Evolutionary conservation across 2,797 vertebrate species (phyloP).

Genomic region (Taeniopygia guttata): DNA sequence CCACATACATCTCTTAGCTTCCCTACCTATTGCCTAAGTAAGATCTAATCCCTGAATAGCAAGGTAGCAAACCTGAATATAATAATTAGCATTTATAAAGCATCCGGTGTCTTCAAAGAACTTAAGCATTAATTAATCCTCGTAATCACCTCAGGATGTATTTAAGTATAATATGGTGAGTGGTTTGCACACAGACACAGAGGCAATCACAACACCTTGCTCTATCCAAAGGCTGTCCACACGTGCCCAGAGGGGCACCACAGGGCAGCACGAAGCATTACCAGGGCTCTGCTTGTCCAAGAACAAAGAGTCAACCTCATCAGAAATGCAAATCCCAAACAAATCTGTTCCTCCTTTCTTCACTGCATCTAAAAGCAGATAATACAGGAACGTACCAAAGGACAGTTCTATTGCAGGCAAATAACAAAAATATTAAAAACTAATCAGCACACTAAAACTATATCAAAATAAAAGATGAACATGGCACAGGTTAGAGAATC

Average conservation of each 20-base stretch:
- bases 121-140: conserved; percentile 26
- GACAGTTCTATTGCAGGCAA: background rate
- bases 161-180: background rate
- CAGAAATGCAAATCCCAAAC: conserved; percentile 31
- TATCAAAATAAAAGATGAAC: background rate
- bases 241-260: background rate
- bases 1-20: background rate
- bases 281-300: background rate
- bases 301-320: conserved; percentile 31
- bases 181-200: background rate
- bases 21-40: background rate
- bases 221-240: background rate
- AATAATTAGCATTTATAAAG: conserved; percentile 55
- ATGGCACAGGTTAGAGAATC: background rate
- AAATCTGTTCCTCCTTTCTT: conserved; percentile 11
- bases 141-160: background rate
- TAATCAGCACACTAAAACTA: background rate
- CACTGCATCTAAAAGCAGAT: background rate
- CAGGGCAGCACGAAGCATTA: background rate
- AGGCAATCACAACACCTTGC: background rate
- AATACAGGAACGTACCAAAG: background rate
- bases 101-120: conserved; percentile 8
- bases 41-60: background rate
- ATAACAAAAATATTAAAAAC: background rate
- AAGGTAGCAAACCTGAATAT: conserved; percentile 12